phyloP scores from a whole-genome alignment of 2,113 vertebrate species.

The Paradoxurus hermaphroditus region DNA sequence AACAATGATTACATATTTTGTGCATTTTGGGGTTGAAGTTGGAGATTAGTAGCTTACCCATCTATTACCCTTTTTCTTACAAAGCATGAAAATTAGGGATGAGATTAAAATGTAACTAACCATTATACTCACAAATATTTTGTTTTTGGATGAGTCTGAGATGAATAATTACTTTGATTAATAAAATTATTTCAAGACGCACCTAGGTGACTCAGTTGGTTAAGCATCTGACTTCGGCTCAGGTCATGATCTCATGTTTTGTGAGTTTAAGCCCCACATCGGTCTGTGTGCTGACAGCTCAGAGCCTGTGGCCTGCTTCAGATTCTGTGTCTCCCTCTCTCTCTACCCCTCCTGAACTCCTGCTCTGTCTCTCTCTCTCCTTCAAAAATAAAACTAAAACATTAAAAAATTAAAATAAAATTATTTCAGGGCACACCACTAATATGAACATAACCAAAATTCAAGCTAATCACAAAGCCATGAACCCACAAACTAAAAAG shows the following conservation, averaged over 20 bases:
- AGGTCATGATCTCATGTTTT: too few relatives aligned
- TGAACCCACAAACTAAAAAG: neutral
- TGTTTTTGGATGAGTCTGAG: neutral
- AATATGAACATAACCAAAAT: neutral
- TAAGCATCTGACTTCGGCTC: too few relatives aligned
- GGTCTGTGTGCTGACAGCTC: too few relatives aligned
- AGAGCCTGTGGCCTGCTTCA: too few relatives aligned
- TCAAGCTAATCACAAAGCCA: neutral
- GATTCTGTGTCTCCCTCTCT: too few relatives aligned
- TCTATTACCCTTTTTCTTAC: neutral
- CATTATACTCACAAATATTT: neutral
- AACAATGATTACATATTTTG: neutral
- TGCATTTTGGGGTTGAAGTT: neutral
- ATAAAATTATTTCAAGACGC: neutral
- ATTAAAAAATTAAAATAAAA: neutral
- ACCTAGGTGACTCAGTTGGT: too few relatives aligned
- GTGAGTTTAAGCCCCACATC: too few relatives aligned
- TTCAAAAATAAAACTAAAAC: too few relatives aligned
- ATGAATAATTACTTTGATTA: slow-evolving; percentile 17
- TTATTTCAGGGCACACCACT: neutral
- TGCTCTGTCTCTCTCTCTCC: too few relatives aligned
- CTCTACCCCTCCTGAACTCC: too few relatives aligned
- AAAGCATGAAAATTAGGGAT: neutral
- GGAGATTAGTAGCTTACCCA: neutral
- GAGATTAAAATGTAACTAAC: neutral